These are phyloP conservation scores for Scopus umbretta DNA, from an alignment of 2,113 vertebrate genomes.

Conservation along the genomic window DNA sequence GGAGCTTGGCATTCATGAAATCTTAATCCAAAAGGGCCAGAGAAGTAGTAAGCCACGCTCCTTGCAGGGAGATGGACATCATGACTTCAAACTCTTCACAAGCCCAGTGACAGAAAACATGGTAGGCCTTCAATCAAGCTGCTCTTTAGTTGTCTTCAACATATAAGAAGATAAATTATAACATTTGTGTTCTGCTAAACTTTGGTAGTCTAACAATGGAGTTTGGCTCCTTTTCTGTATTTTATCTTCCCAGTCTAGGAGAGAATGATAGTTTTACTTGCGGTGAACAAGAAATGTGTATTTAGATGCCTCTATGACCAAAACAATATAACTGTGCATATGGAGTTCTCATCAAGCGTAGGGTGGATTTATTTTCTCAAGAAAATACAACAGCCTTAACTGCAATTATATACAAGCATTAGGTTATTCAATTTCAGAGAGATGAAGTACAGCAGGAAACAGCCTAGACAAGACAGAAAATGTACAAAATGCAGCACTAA, in stretches of 20 bases:
- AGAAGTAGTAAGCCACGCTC: neutral
- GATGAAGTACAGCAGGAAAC: neutral
- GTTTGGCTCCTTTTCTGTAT: neutral
- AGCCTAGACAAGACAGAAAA: neutral
- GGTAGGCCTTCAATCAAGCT: neutral
- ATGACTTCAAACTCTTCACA: constrained; percentile 33
- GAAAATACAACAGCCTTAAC: neutral
- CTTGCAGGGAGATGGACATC: neutral
- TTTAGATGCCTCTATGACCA: neutral
- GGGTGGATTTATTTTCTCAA: neutral
- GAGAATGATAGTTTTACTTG: neutral
- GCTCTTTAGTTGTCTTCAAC: neutral
- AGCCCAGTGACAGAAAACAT: neutral
- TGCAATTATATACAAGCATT: neutral
- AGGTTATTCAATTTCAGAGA: neutral
- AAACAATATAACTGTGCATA: neutral
- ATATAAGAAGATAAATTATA: neutral
- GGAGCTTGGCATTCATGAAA: constrained; percentile 2
- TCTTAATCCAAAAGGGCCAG: constrained; percentile 1
- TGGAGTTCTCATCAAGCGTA: neutral
- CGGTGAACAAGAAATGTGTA: neutral
- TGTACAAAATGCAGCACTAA: neutral
- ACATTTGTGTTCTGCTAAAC: neutral
- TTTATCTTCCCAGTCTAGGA: neutral
- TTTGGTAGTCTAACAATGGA: neutral